Conservation (phyloP, 1,140 invertebrate species). For the Listronotus oregonensis region DNA sequence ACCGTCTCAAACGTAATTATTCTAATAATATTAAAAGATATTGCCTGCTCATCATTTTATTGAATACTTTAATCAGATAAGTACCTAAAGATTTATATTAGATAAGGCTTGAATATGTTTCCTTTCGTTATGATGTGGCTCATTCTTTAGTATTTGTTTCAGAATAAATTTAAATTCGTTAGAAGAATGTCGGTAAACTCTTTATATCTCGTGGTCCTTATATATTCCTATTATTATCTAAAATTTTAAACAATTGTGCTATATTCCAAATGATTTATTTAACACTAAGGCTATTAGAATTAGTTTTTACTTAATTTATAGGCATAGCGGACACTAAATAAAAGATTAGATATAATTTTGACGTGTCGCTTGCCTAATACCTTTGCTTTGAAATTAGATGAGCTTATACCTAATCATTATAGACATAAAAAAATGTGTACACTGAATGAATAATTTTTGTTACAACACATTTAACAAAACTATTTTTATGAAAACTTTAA, state of each 20-base stretch:
- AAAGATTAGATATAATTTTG: not conserved
- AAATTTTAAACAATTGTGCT: conserved; percentile 4
- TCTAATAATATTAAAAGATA: conserved; percentile 18
- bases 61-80: conserved; percentile 30
- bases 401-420: too few relatives aligned
- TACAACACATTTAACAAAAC: too few relatives aligned
- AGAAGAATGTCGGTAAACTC: conserved; percentile 11
- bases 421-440: too few relatives aligned
- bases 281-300: conserved; percentile 13
- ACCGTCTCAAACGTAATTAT: conserved; percentile 21
- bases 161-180: conserved; percentile 24
- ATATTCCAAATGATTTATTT: conserved; percentile 9
- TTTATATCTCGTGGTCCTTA: conserved; percentile 4
- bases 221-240: conserved; percentile 3
- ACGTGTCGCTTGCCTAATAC: not conserved
- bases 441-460: too few relatives aligned
- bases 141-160: conserved; percentile 15
- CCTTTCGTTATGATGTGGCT: conserved; percentile 11
- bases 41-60: conserved; percentile 23
- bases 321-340: conserved; percentile 5
- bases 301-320: not conserved
- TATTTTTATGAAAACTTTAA: too few relatives aligned
- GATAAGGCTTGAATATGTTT: conserved; percentile 16
- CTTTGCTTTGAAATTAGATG: too few relatives aligned
- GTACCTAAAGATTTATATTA: conserved; percentile 20